phyloP scores from a whole-genome alignment of 2,888 invertebrate species.

The Nymphalis polychloros region DNA sequence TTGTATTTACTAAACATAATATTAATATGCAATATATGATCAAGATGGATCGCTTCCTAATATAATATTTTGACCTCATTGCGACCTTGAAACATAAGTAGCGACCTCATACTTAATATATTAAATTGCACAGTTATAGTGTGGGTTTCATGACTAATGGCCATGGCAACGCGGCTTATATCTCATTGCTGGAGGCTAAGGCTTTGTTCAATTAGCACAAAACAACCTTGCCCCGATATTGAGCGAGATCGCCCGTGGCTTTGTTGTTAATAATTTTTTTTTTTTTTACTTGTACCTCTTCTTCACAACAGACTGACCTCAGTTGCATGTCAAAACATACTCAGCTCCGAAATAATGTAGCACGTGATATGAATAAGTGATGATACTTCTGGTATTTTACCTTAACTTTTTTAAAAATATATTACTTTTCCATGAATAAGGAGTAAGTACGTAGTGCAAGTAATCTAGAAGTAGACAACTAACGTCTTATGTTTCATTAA shows the following conservation, averaged over 20 bases:
- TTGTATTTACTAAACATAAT: conserved; percentile 10
- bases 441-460: no score
- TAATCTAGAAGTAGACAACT: no score
- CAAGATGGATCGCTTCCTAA: conserved; percentile 27
- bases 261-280: conserved; percentile 33
- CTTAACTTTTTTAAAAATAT: background rate
- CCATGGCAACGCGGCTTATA: conserved; percentile 43
- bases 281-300: conserved; percentile 11
- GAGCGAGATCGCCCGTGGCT: conserved; percentile 20
- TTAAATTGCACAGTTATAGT: conserved; percentile 41
- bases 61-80: conserved; percentile 32
- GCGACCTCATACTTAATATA: conserved; percentile 31
- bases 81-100: conserved; percentile 36
- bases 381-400: background rate
- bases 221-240: conserved; percentile 25
- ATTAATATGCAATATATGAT: conserved; percentile 14
- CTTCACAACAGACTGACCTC: conserved; percentile 18
- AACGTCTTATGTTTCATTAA: no score
- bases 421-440: no score
- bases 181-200: conserved; percentile 46
- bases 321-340: conserved; percentile 4
- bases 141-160: conserved; percentile 58
- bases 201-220: conserved; percentile 44
- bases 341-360: background rate
- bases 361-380: conserved; percentile 1